Conservation (phyloP, 2,797 vertebrate species). For the Cottoperca gobio region DNA sequence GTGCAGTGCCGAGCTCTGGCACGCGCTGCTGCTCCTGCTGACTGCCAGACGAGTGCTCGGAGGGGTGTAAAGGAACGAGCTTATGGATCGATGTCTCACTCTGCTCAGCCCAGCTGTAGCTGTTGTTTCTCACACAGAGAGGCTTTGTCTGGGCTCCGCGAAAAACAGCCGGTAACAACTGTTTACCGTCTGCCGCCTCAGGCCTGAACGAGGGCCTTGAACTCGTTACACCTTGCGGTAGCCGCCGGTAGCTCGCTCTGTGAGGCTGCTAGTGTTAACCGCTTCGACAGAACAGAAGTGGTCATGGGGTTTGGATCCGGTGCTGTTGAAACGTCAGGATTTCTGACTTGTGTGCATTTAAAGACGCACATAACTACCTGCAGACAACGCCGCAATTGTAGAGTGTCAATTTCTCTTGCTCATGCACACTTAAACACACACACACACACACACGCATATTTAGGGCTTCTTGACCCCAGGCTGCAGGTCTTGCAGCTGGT, state of each 20-base stretch:
- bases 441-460: not conserved
- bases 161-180: conserved; percentile 76
- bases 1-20: conserved; percentile 53
- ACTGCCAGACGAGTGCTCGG: conserved; percentile 64
- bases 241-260: conserved; percentile 58
- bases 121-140: conserved; percentile 74
- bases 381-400: conserved; percentile 12
- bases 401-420: conserved; percentile 9
- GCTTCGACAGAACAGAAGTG: conserved; percentile 31
- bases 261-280: conserved; percentile 69
- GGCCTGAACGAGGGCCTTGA: conserved; percentile 68
- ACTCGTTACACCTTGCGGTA: conserved; percentile 71
- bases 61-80: conserved; percentile 71
- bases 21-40: conserved; percentile 64
- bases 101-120: conserved; percentile 71
- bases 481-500: conserved; percentile 38
- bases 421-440: conserved; percentile 25
- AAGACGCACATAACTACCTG: conserved; percentile 18
- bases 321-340: conserved; percentile 36
- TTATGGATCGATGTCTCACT: conserved; percentile 76
- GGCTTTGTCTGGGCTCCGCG: conserved; percentile 69
- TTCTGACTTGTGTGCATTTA: conserved; percentile 15
- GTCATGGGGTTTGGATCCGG: not conserved
- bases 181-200: conserved; percentile 78
- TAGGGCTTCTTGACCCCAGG: conserved; percentile 47